Evolutionary conservation across 2,888 invertebrate species (phyloP).

Genomic region (Amphipoea oculea): DNA sequence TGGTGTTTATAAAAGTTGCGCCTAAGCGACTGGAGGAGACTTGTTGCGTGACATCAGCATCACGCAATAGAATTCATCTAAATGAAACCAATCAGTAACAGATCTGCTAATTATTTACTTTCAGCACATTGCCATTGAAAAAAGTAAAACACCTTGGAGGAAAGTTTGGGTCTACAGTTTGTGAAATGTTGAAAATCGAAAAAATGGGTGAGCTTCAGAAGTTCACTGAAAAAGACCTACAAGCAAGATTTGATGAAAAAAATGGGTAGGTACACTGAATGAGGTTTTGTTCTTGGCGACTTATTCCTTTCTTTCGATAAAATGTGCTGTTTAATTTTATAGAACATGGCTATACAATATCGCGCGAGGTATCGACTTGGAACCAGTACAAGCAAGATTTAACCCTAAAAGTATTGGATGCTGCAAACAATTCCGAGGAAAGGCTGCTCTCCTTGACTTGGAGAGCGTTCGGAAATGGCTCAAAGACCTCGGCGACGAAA

Average conservation of each 20-base stretch:
- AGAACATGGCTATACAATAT: slow-evolving; percentile 96
- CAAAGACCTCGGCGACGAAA: slow-evolving; percentile 94
- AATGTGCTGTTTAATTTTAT: slow-evolving; percentile 36
- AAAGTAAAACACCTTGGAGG: slow-evolving; percentile 98
- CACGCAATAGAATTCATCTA: background rate
- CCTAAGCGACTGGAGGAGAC: background rate
- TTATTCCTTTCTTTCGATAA: background rate
- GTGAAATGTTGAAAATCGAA: slow-evolving; percentile 92
- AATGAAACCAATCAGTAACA: background rate
- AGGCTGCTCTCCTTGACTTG: slow-evolving; percentile 92
- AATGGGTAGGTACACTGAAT: slow-evolving; percentile 92
- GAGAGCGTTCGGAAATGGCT: slow-evolving; percentile 95
- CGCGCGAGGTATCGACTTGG: slow-evolving; percentile 96
- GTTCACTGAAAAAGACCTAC: slow-evolving; percentile 93
- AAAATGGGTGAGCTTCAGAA: slow-evolving; percentile 95
- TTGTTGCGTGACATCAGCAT: background rate
- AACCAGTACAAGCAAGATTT: slow-evolving; percentile 95
- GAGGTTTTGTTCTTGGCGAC: background rate
- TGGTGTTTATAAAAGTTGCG: background rate
- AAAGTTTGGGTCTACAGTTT: slow-evolving; percentile 96
- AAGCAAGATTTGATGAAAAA: slow-evolving; percentile 95
- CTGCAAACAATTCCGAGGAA: slow-evolving; percentile 97
- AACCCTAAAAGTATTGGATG: slow-evolving; percentile 98
- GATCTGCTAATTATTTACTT: slow-evolving; percentile 31
- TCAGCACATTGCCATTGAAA: slow-evolving; percentile 92